Conservation (phyloP, 1,140 invertebrate genomes). For the Drosophila malerkotliana region DNA sequence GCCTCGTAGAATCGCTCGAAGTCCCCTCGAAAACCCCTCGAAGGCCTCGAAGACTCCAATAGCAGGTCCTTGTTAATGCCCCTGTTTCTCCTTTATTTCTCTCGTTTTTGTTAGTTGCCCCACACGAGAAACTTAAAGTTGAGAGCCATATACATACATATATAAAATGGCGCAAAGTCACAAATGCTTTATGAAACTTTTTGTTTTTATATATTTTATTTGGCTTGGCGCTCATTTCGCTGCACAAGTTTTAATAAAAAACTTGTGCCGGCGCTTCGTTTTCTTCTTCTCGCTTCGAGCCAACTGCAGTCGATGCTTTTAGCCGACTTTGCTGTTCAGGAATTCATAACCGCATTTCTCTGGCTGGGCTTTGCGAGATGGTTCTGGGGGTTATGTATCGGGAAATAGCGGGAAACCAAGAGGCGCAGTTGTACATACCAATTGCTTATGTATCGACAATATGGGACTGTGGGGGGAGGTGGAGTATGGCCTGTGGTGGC, state of each 20-base stretch:
- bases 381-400: conserved; percentile 8
- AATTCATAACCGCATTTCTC: conserved; percentile 77
- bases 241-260: conserved; percentile 77
- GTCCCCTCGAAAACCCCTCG: not conserved
- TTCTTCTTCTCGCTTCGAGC: conserved; percentile 3
- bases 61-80: conserved; percentile 34
- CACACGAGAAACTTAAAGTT: conserved; percentile 64
- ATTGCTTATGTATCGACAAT: conserved; percentile 80
- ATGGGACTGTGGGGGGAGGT: conserved; percentile 28
- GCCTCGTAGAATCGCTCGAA: not conserved
- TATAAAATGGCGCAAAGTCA: conserved; percentile 73
- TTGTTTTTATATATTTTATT: conserved; percentile 61
- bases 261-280: conserved; percentile 33
- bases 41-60: conserved; percentile 6
- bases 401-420: conserved; percentile 27
- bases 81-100: conserved; percentile 5
- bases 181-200: conserved; percentile 80
- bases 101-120: not conserved
- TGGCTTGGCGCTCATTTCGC: conserved; percentile 58
- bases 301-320: conserved; percentile 43
- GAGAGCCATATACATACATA: conserved; percentile 56
- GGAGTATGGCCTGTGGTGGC: not conserved
- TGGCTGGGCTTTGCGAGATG: conserved; percentile 5
- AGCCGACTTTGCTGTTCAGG: conserved; percentile 56
- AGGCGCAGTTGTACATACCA: conserved; percentile 78